Evolutionary conservation across 35 echinoderm and acorn worm species (phyloP), one percentile per base, ranked within the genome.

Genomic region (Apostichopus japonicus): DNA sequence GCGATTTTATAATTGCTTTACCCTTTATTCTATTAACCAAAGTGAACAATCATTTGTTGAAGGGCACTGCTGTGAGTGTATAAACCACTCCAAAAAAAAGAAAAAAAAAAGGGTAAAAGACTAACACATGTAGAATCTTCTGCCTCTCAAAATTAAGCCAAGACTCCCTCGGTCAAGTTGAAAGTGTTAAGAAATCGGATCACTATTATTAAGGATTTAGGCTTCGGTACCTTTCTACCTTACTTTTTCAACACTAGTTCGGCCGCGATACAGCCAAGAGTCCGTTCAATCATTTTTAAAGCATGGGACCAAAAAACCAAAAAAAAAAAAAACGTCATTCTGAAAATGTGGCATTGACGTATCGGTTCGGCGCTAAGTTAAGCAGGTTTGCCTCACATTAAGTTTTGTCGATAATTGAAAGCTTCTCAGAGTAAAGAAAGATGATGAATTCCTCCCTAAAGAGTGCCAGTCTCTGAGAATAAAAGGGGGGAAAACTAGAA

Each of bases 401-500:
- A 57, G 67, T 89, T 63, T 89, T 57, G 86, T 75, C 71, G 61
- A 72, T 89, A 89, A 89, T 89, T 89, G 86, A 89, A 89, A 72
- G 86, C 61, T 75, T 89, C 51, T 89, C 62, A 67, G 63, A 89
- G 67, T 54, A 75, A 75, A 67, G 7, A 87, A 71, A 75, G 22
- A 89, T 89, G 86, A 89, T 89, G 86, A 53, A 89, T 89, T 51
- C 23, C 22, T 89, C 86, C 86, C 86, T 16, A 84, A 84, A 84
- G 81, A 57, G 81, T 57, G 54, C 53, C 14, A 58, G 22, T 57
- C 81, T 58, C 81, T n/a, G 15, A n/a, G 71, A 75, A 75, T 61
- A 61, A 61, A 80, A 16, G 78, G 51, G 25, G 51, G 33, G 33
- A 44, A 44, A 44, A 55, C 10, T 83, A 58, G 53, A 84, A 84